phyloP scores from a whole-genome alignment of 2,888 invertebrate species.

The Tridacna crocea region DNA sequence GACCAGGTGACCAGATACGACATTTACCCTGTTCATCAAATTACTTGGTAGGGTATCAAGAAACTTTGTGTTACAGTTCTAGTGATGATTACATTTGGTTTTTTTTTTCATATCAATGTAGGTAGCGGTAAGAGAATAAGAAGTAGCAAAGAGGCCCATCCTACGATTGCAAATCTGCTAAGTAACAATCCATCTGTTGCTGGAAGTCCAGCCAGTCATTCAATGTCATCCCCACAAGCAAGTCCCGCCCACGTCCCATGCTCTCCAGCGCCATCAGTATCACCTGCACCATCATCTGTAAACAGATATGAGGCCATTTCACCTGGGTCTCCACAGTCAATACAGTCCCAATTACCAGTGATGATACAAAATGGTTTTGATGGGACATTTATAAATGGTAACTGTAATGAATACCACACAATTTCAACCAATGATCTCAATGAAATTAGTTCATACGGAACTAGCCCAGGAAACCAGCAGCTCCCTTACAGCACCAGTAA shows the following conservation, averaged over 20 bases:
- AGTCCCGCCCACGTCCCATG: neutral
- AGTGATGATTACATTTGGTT: no score
- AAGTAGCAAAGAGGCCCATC: conserved; percentile 19
- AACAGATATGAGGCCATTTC: neutral
- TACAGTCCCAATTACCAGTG: conserved; percentile 14
- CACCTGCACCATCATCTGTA: neutral
- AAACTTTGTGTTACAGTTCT: no score
- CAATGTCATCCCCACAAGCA: conserved; percentile 12
- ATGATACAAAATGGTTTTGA: conserved; percentile 9
- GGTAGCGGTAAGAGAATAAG: conserved; percentile 3
- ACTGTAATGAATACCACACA: neutral
- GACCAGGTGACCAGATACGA: no score
- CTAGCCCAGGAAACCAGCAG: neutral
- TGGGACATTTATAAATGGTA: neutral
- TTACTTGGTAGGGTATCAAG: no score
- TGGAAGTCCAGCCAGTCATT: conserved; percentile 3
- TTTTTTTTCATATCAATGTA: neutral
- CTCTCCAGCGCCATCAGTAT: neutral
- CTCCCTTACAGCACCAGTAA: neutral
- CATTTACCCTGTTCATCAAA: no score
- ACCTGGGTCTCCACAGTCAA: neutral
- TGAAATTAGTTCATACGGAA: neutral
- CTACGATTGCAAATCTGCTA: conserved; percentile 27
- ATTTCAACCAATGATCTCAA: neutral
- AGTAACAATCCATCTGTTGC: neutral